Evolutionary conservation across 2,797 vertebrate genomes (phyloP).

Genomic region (Hydrocynus forskahlii): DNA sequence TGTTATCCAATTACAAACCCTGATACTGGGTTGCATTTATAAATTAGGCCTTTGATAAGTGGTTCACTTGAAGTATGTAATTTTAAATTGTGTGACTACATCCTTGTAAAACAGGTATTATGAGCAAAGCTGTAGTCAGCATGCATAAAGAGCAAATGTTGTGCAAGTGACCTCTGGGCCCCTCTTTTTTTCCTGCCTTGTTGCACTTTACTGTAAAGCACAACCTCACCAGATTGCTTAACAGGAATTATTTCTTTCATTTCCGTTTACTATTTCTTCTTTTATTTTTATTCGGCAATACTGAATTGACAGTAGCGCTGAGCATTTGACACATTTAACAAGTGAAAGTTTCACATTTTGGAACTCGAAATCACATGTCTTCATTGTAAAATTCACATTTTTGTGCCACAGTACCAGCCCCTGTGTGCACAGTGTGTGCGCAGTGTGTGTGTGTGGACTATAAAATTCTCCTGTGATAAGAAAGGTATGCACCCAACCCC

Average conservation of each 20-base stretch:
- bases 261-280: background rate
- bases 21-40: no score
- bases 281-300: background rate
- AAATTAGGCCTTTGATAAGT: no score
- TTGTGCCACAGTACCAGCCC: background rate
- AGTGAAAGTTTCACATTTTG: background rate
- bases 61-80: no score
- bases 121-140: background rate
- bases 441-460: slow-evolving; percentile 15
- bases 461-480: slow-evolving; percentile 34
- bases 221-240: slow-evolving; percentile 6
- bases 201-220: slow-evolving; percentile 41
- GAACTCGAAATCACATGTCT: background rate
- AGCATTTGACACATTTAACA: background rate
- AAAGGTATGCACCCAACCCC: slow-evolving; percentile 34
- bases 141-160: slow-evolving; percentile 25
- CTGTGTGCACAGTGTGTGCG: background rate
- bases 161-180: slow-evolving; percentile 15
- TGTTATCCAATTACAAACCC: no score
- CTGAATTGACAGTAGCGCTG: background rate
- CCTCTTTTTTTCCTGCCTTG: slow-evolving; percentile 10
- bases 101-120: slow-evolving; percentile 29
- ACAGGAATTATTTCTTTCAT: background rate
- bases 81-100: background rate
- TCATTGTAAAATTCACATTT: background rate